Evolutionary conservation across 64 coral and sea anemone genomes (phyloP), one percentile per base, ranked within the genome.

Genomic region (Dendrophyllia cribrosa): DNA sequence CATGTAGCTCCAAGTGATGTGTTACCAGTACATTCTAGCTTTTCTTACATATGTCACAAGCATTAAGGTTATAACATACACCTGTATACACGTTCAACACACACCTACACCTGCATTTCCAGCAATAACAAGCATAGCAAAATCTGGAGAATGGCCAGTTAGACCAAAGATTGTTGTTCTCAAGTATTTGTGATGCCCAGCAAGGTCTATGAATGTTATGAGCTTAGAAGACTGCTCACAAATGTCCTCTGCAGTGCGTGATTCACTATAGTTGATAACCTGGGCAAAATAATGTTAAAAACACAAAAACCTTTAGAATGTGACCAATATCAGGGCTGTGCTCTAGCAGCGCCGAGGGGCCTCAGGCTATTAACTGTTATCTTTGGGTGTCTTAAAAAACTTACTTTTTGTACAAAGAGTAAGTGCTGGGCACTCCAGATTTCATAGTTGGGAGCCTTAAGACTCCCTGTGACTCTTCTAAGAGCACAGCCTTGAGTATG

Each of bases 131-230:
- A 99, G 88, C 76, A 96, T 91, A 19, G 97, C 97, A 96, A 91
- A 99, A 75, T 99, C 97, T 53, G 97, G 97, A 45, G 94, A 90
- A 79, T 99, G 93, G 6, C 97, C 97, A 66, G 97, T 99, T 43
- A 99, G 75, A 19, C 97, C 97, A 96, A 99, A 99, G 56, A 99
- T 99, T 61, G 97, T 99, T 63, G 97, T 99, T 21, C 93, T 96
- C 53, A 99, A 78, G 44, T 99, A 99, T 47, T 99, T 99, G 46
- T 99, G 97, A 66, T 99, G 97, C 8, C 97, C 97, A 91, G 97
- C 97, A 50, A 99, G 88, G 88, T 99, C 97, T 70, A 99, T 95
- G 51, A 99, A 99, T 44, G 97, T 96, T 20, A 99, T 94, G 16
- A 99, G 84, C 61, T 99, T 99, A 20, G 91, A 90, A 10, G 97